Evolutionary conservation across 2,888 invertebrate genomes (phyloP), one percentile per base, ranked within the genome.

Genomic region (Xestia c-nigrum): DNA sequence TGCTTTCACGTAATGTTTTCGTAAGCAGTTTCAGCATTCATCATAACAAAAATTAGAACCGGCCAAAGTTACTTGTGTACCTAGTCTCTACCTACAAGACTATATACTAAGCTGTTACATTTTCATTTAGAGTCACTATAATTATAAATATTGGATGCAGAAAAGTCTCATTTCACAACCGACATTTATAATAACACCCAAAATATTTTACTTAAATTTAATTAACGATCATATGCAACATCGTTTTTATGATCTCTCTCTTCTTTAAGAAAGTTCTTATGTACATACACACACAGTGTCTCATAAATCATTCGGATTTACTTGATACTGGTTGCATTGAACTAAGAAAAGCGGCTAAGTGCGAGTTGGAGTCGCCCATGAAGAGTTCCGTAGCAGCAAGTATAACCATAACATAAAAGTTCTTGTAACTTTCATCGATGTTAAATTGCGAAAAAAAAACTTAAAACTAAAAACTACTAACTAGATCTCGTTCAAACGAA

Each of bases 1-100:
- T 40, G 16, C 19, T 38, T 61, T 52, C 31, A 3, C 6, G 31
- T 74, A n/a, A 70, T 71, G 43, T n/a, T 73, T 73, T 72, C 12
- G 7, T 31, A 31, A 43, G 43, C 31, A 72, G 43, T 10, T 24
- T 70, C 10, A 6, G 50, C 1, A 40, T 70, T 16, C 6, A 43
- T 52, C 31, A 59, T 7, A 4, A 31, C 16, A 31, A 43, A 21
- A 43, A 43, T 12, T 52, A 21, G 50, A 5, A 14, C 0, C 16
- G n/a, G n/a, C 5, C 19, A n/a, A 38, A 21, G 10, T 46, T 12
- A 21, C 10, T 24, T 55, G 19, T n/a, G 31, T 59, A 31, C 10
- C 5, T 21, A 63, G 0, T 21, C 12, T 57, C 5, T 5, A 57
- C 24, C 12, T 5, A 57, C 24, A 57, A 57, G 10, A 57, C 14